Percentiles rank a stretch among this genome's conserved stretches.
phyloP scores from a whole-genome alignment of 1,140 invertebrate genomes.

The Belonocnema kinseyi region DNA sequence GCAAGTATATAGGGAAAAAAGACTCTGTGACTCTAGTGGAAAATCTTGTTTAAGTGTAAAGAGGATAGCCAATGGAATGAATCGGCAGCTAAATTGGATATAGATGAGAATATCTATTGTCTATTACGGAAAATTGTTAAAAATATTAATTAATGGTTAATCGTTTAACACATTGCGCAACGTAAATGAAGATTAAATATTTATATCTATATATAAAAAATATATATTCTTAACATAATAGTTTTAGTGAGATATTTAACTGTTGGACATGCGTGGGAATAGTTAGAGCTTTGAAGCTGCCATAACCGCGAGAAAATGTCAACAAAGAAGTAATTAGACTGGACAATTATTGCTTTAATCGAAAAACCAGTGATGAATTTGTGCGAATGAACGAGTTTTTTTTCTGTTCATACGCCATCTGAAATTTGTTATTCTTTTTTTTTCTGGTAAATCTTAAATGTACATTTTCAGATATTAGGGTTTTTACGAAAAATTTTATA shows the following conservation, averaged over 20 bases:
- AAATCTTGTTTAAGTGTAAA: slow-evolving; percentile 38
- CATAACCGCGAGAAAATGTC: no score
- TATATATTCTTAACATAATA: slow-evolving; percentile 58
- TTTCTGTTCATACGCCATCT: no score
- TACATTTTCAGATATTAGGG: no score
- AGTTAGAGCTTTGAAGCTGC: no score
- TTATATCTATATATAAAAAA: slow-evolving; percentile 24
- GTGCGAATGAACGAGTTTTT: no score
- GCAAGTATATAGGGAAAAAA: not conserved
- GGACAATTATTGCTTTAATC: no score
- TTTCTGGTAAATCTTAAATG: no score
- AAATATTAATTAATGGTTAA: slow-evolving; percentile 59
- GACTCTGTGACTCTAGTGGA: not conserved
- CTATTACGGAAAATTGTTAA: slow-evolving; percentile 53
- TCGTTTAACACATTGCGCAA: slow-evolving; percentile 56
- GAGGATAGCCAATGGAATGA: slow-evolving; percentile 35
- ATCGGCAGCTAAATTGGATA: slow-evolving; percentile 42
- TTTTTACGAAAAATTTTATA: no score
- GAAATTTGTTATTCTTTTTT: no score
- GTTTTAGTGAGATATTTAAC: slow-evolving; percentile 52
- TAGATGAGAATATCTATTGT: slow-evolving; percentile 41
- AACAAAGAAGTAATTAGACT: no score
- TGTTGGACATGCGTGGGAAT: slow-evolving; percentile 35
- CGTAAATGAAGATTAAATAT: slow-evolving; percentile 66
- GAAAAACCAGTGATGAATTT: no score